Conservation (phyloP, 1,140 invertebrate genomes). For the Drosophila truncata region DNA sequence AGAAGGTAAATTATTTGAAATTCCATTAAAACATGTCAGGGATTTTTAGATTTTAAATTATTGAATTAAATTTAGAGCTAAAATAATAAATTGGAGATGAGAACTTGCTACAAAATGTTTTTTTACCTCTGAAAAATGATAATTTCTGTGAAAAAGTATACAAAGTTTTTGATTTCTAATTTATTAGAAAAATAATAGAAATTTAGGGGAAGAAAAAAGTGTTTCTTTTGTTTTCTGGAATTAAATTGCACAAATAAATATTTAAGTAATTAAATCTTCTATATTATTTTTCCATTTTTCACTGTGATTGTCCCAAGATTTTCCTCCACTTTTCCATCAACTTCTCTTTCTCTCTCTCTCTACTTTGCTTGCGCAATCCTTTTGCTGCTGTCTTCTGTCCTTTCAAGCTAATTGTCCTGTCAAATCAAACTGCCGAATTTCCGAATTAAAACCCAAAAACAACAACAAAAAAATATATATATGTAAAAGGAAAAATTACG, state of each 20-base stretch:
- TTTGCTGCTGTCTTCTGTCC: constrained; percentile 43
- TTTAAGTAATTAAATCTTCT: too few species aligned
- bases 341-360: neutral
- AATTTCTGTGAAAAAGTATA: neutral
- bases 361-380: constrained; percentile 23
- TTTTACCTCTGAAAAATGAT: neutral
- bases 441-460: constrained; percentile 10
- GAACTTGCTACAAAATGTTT: neutral
- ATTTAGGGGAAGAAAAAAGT: too few species aligned
- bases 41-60: neutral
- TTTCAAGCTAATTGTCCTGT: constrained; percentile 63
- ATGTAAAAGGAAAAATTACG: constrained; percentile 41
- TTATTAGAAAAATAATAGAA: neutral
- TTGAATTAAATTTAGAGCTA: neutral
- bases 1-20: neutral
- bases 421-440: constrained; percentile 46
- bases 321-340: neutral
- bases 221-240: too few species aligned
- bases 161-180: neutral
- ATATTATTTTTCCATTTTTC: neutral
- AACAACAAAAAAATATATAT: too few species aligned
- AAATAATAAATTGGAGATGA: neutral
- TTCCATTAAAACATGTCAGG: neutral
- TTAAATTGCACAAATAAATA: too few species aligned
- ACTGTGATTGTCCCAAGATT: neutral